phyloP scores from a whole-genome alignment of 2,113 vertebrate genomes.

The Cololabis saira region DNA sequence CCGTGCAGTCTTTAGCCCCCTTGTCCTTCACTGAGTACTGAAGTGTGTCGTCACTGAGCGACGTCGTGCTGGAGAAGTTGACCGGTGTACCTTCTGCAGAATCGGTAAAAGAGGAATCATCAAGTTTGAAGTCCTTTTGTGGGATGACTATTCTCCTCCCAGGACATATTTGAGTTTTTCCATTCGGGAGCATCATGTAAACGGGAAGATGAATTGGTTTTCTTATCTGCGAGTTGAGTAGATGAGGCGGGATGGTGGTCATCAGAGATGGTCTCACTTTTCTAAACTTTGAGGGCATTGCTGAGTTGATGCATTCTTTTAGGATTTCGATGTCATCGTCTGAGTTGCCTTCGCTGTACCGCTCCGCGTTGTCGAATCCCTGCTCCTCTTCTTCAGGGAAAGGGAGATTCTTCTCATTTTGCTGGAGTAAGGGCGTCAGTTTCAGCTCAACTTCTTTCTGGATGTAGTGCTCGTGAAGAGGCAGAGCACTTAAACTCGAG shows the following conservation, averaged over 20 bases:
- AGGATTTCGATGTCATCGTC: constrained; percentile 94
- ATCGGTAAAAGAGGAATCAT: constrained; percentile 90
- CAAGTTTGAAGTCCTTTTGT: constrained; percentile 81
- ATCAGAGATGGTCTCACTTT: constrained; percentile 89
- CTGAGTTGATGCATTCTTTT: constrained; percentile 94
- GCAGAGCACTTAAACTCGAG: constrained; percentile 95
- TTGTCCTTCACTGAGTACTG: constrained; percentile 81
- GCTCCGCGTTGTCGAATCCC: constrained; percentile 64
- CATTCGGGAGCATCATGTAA: constrained; percentile 93
- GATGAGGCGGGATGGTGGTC: constrained; percentile 81
- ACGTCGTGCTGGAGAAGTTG: constrained; percentile 92
- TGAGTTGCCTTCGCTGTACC: constrained; percentile 82
- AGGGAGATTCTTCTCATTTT: constrained; percentile 81
- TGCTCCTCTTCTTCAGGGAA: constrained; percentile 84
- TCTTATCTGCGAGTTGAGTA: constrained; percentile 83
- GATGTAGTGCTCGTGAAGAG: constrained; percentile 94
- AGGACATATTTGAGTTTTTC: constrained; percentile 74
- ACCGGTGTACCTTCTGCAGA: constrained; percentile 91
- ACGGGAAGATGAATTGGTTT: constrained; percentile 87
- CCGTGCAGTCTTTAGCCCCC: constrained; percentile 73
- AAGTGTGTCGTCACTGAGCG: constrained; percentile 92
- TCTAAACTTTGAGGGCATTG: constrained; percentile 93
- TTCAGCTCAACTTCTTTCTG: constrained; percentile 97
- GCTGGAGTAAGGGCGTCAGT: constrained; percentile 88
- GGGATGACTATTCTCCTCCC: constrained; percentile 78